These are phyloP conservation scores for Lithobius niger DNA, from an alignment of 1,140 invertebrate genomes.

Conservation along the genomic window DNA sequence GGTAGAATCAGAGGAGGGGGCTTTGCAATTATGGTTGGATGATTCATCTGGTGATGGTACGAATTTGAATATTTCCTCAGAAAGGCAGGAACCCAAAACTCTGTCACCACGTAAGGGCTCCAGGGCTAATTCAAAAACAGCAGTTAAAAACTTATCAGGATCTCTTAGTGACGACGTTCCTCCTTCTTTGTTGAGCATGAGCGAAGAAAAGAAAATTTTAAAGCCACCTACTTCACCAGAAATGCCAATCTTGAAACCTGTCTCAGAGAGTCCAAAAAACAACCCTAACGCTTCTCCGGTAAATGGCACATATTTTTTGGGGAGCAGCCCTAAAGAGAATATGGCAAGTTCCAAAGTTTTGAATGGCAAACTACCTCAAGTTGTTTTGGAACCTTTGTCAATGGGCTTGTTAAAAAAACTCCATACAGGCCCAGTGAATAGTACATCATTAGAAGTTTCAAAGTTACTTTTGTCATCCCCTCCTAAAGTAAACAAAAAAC, in stretches of 20 bases:
- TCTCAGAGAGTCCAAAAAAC: background rate
- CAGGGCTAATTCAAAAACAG: no score
- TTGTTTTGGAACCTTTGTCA: background rate
- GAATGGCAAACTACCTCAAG: background rate
- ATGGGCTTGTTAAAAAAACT: background rate
- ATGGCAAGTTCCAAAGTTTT: background rate
- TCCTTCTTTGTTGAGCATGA: background rate
- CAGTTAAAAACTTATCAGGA: no score
- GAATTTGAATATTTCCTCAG: background rate
- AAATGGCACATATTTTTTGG: background rate
- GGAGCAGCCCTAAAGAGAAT: background rate
- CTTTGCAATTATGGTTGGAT: constrained; percentile 6
- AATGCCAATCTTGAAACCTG: constrained; percentile 1
- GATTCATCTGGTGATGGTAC: background rate
- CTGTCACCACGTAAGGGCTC: no score
- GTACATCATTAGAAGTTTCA: background rate
- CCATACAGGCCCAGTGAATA: background rate
- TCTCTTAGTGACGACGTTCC: no score
- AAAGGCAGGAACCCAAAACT: no score
- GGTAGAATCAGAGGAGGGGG: constrained; percentile 1
- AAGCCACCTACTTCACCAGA: background rate
- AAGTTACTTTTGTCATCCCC: background rate
- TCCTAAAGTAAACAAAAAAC: background rate
- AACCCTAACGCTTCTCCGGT: background rate
- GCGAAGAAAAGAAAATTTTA: background rate